A percentile compares a stretch with the other conserved stretches of the same genome.
phyloP scores from a whole-genome alignment of 2,888 invertebrate genomes.

The Polyommatus iphigenia region DNA sequence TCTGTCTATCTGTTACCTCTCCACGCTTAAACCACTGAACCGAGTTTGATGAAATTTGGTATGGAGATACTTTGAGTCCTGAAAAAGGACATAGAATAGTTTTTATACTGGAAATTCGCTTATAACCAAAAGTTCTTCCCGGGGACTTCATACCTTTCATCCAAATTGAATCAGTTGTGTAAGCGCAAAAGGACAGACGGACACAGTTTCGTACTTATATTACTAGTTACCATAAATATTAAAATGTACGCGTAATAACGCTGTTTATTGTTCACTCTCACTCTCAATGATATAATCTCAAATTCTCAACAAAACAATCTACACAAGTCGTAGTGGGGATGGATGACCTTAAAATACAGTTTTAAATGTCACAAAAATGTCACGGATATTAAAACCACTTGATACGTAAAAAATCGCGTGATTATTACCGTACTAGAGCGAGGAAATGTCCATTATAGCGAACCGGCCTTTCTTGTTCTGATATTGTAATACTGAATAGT shows the following conservation, averaged over 20 bases:
- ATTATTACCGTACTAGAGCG: conserved; percentile 1
- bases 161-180: background rate
- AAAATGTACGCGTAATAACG: background rate
- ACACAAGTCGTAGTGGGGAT: conserved; percentile 5
- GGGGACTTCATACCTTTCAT: background rate
- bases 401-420: conserved; percentile 26
- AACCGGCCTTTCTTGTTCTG: background rate
- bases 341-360: conserved; percentile 43
- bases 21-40: no score
- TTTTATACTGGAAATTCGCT: no score
- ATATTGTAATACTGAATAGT: background rate
- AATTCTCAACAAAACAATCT: background rate
- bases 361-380: conserved; percentile 71
- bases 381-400: conserved; percentile 45
- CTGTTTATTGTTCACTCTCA: conserved; percentile 8
- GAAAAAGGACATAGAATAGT: no score
- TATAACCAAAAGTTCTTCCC: no score
- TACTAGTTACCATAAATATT: background rate
- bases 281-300: background rate
- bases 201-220: background rate
- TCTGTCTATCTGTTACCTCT: no score
- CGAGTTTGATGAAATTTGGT: no score
- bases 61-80: no score
- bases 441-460: background rate
- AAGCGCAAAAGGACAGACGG: background rate